Base-by-base conservation (phyloP, 2,113 vertebrate species). In the Apistogramma diplotaenia region DNA sequence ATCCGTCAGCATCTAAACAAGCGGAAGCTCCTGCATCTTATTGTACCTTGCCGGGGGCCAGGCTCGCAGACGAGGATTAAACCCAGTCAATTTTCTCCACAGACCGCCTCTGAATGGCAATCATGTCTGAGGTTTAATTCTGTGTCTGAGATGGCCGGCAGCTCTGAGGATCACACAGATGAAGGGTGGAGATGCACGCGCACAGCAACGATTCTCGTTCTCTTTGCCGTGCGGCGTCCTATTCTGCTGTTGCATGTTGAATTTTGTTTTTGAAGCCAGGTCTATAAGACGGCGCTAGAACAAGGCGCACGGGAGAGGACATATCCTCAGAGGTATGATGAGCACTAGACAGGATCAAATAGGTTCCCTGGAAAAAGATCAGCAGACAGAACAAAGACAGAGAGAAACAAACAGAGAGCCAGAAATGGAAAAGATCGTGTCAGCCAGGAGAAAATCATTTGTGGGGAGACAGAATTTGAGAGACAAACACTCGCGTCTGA, bases 61-160 rank as follows among this genome's bases (percentile, higher is more conserved):
- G 16, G 76, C 61, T 78, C 51, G 56, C 70, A 70, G 77, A 74
- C n/a, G 15, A 37, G 51, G 82, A 88, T 87, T 74, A 79, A 83
- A 67, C 18, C 43, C 59, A 62, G 65, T 78, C 61, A 51, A 54
- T 85, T 73, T 85, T 70, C 65, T 70, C 57, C 62, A 46, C 25
- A 4, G 51, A 8, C 70, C 15, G 29, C 76, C 21, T 58, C 33
- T 74, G 58, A 81, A 74, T 82, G 54, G 31, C 49, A 31, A 81
- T 77, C 79, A 59, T 55, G 76, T 89, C 46, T 77, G 59, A 70
- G 70, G 25, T 79, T 83, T 82, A 85, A 88, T 89, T 70, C 86
- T 60, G 70, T 71, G 78, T 75, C 60, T 29, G 78, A 81, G 79
- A 56, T 31, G 16, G 72, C 86, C 31, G 19, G 75, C 83, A 60